Conservation (phyloP, 2,797 vertebrate genomes). For the Vipera ursinii region DNA sequence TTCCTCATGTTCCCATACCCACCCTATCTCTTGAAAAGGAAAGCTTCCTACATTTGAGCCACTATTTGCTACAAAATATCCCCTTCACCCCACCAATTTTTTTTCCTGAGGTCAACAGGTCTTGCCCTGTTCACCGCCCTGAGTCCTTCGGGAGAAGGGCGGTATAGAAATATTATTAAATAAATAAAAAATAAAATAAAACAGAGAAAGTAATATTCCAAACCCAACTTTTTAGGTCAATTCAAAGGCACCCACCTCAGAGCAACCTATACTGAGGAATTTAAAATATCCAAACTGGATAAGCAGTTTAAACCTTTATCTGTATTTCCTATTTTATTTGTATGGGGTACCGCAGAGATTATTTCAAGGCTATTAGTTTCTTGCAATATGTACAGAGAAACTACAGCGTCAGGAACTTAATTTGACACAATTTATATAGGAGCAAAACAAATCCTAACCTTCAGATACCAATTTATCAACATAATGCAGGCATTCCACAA, state of each 20-base stretch:
- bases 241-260: conserved; percentile 11
- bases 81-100: background rate
- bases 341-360: background rate
- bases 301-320: conserved; percentile 3
- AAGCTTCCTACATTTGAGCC: background rate
- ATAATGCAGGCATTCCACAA: background rate
- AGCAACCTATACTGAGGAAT: background rate
- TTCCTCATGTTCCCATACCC: background rate
- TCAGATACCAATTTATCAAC: background rate
- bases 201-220: background rate
- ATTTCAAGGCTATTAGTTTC: background rate
- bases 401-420: background rate
- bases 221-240: background rate
- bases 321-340: background rate
- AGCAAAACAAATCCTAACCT: background rate
- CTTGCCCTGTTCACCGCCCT: too few relatives aligned
- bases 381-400: background rate
- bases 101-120: background rate
- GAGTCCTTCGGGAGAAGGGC: too few relatives aligned
- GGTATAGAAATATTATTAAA: too few relatives aligned
- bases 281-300: background rate
- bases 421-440: background rate
- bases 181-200: too few relatives aligned
- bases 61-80: background rate
- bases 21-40: background rate